Evolutionary conservation across 1,140 invertebrate species (phyloP).

Genomic region (Achatina immaculata): DNA sequence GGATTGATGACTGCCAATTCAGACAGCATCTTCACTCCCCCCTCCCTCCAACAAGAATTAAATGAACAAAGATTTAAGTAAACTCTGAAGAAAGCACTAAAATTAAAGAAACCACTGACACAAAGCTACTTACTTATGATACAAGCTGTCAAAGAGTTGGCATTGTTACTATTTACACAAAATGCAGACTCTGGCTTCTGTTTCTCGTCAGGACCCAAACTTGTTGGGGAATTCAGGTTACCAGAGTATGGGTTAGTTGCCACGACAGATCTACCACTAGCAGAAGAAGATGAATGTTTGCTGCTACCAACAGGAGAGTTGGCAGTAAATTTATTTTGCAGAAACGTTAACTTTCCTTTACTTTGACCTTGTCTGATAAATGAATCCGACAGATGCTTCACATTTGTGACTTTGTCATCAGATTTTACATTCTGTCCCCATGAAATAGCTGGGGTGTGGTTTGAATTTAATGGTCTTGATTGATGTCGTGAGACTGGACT

Average conservation of each 20-base stretch:
- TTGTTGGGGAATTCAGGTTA: not conserved
- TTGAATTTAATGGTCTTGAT: not conserved
- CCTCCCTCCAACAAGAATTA: no score
- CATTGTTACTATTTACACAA: constrained; percentile 22
- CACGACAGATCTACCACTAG: not conserved
- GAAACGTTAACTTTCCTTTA: not conserved
- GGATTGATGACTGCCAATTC: no score
- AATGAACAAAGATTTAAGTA: no score
- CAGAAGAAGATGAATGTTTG: not conserved
- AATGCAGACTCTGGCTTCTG: not conserved
- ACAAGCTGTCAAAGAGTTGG: not conserved
- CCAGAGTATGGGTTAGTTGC: not conserved
- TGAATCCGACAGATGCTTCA: not conserved
- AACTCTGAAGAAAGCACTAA: no score
- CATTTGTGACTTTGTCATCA: not conserved
- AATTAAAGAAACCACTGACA: no score
- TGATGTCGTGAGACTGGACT: not conserved
- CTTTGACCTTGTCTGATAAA: not conserved
- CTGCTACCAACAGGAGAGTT: not conserved
- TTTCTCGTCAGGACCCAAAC: not conserved
- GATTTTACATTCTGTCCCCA: not conserved
- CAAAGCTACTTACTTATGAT: constrained; percentile 18
- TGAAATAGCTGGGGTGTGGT: not conserved
- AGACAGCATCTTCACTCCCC: no score
- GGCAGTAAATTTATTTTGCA: not conserved